These are phyloP conservation scores for Coracias cyanogaster DNA, from an alignment of 2,797 vertebrate species.

Conservation along the genomic window DNA sequence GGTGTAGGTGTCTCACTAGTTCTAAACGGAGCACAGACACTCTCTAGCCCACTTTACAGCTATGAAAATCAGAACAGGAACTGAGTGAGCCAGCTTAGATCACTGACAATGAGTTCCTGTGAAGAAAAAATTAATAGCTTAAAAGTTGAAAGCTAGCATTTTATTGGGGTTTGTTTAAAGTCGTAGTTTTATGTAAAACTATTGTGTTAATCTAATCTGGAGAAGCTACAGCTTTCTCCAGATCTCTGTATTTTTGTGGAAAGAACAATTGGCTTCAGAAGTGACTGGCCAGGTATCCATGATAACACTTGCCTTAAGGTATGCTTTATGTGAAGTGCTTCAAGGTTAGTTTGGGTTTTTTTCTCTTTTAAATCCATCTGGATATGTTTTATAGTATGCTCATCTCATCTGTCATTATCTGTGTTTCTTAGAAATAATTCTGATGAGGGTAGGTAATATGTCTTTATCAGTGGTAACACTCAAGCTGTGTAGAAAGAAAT, in stretches of 20 bases:
- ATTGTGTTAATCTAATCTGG: not conserved
- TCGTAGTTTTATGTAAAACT: not conserved
- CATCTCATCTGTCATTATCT: not conserved
- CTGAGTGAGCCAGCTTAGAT: not conserved
- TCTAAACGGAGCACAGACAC: not conserved
- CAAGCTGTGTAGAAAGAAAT: not conserved
- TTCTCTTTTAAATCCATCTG: not conserved
- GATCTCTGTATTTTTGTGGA: not conserved
- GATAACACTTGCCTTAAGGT: not conserved
- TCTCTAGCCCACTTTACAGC: not conserved
- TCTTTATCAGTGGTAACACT: not conserved
- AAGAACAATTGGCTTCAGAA: not conserved
- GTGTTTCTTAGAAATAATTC: not conserved
- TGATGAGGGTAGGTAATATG: not conserved
- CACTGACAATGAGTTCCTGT: not conserved
- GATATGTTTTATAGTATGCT: not conserved
- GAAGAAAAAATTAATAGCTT: not conserved
- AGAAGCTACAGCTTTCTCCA: not conserved
- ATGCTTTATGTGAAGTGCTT: not conserved
- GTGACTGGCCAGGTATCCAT: not conserved
- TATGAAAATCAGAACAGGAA: not conserved
- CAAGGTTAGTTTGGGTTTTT: not conserved
- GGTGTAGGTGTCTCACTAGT: not conserved
- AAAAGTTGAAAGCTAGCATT: not conserved
- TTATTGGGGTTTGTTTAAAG: not conserved